Conservation (phyloP, 2,113 vertebrate species). For the Pseudorhombus dupliciocellatus region DNA sequence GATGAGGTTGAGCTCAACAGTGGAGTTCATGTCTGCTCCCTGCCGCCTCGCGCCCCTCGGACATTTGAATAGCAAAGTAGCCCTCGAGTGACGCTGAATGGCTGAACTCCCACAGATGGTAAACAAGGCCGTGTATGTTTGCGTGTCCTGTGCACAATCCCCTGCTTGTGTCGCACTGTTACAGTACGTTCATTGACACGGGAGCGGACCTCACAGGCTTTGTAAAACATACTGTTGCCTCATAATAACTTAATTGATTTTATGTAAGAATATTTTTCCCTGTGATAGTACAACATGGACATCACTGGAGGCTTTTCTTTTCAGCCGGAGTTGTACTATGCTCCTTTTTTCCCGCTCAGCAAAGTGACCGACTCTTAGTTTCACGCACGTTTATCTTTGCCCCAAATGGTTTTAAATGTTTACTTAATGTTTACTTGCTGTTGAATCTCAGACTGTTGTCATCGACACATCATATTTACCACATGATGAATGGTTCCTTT, state of each 20-base stretch:
- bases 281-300: too few species aligned
- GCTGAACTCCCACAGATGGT: slow-evolving; percentile 64
- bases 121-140: slow-evolving; percentile 68
- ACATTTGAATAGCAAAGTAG: slow-evolving; percentile 81
- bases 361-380: too few species aligned
- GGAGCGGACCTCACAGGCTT: slow-evolving; percentile 24
- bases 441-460: too few species aligned
- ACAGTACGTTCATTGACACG: slow-evolving; percentile 55
- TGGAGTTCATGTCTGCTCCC: slow-evolving; percentile 3
- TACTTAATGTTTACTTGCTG: too few species aligned
- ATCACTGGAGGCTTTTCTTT: too few species aligned
- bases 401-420: too few species aligned
- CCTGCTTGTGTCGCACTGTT: slow-evolving; percentile 52
- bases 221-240: slow-evolving; percentile 5
- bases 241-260: slow-evolving; percentile 18
- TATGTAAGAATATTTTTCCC: slow-evolving; percentile 1
- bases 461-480: too few species aligned
- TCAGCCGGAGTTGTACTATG: too few species aligned
- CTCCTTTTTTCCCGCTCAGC: too few species aligned
- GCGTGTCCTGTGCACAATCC: slow-evolving; percentile 45
- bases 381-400: too few species aligned
- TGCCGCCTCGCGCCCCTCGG: slow-evolving; percentile 27
- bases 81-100: slow-evolving; percentile 54
- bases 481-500: too few species aligned
- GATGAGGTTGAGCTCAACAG: not conserved